A percentile compares a stretch with the other conserved stretches of the same genome.
Evolutionary conservation across 1,140 invertebrate genomes (phyloP).

Genomic region (Pteromalus puparum): DNA sequence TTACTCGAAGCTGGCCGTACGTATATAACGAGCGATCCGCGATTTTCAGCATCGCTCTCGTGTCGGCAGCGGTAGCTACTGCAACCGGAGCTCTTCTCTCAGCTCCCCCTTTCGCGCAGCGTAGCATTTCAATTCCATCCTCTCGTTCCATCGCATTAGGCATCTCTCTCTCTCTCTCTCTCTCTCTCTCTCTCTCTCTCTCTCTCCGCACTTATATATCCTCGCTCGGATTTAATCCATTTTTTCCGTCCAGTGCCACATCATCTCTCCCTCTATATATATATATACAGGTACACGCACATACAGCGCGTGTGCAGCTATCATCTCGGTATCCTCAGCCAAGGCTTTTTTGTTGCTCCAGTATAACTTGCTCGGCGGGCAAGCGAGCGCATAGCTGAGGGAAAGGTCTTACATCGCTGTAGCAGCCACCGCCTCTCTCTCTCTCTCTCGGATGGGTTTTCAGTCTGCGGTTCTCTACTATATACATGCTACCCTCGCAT

Average conservation of each 20-base stretch:
- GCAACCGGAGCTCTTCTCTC: background rate
- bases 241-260: slow-evolving; percentile 2
- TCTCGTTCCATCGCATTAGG: background rate
- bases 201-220: background rate
- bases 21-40: background rate
- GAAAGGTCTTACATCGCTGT: background rate
- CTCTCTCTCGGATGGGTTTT: slow-evolving; percentile 44
- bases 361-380: background rate
- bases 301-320: background rate
- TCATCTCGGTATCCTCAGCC: background rate
- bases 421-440: background rate
- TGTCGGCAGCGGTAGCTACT: background rate
- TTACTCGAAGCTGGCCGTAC: background rate
- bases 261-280: background rate
- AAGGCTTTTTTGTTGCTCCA: background rate
- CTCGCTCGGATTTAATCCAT: slow-evolving; percentile 11
- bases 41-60: background rate
- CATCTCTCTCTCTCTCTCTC: background rate
- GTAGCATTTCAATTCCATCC: slow-evolving; percentile 12
- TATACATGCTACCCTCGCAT: background rate
- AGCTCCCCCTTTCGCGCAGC: background rate
- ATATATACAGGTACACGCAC: background rate
- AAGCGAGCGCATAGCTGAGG: background rate
- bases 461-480: slow-evolving; percentile 27
- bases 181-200: background rate